Evolutionary conservation across 1,140 invertebrate species (phyloP).

Genomic region (Dreissena rostriformis): DNA sequence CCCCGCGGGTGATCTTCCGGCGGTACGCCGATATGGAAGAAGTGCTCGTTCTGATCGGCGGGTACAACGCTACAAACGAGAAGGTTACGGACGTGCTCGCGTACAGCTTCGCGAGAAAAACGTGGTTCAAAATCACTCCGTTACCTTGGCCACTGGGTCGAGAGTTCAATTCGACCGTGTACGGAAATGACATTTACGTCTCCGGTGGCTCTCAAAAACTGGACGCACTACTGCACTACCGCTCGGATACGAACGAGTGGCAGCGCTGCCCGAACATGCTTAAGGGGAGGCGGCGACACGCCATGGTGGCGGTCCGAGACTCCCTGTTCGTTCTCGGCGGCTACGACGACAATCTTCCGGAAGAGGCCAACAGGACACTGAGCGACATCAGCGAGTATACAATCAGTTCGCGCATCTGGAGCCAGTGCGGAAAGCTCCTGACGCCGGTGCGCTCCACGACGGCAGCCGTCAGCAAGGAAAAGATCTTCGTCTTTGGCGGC

Average conservation of each 20-base stretch:
- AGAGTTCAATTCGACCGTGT: conserved; percentile 69
- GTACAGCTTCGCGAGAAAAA: conserved; percentile 67
- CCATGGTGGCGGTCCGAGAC: conserved; percentile 69
- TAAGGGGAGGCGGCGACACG: conserved; percentile 66
- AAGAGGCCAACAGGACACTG: conserved; percentile 61
- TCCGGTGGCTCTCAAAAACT: conserved; percentile 72
- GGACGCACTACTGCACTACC: conserved; percentile 68
- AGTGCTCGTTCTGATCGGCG: conserved; percentile 69
- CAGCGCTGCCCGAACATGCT: conserved; percentile 62
- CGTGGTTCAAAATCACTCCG: conserved; percentile 69
- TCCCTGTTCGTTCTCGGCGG: conserved; percentile 67
- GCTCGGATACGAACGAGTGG: conserved; percentile 72
- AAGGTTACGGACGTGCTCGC: conserved; percentile 68
- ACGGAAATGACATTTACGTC: conserved; percentile 72
- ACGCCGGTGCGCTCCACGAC: conserved; percentile 67
- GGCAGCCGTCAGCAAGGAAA: conserved; percentile 67
- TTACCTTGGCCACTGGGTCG: conserved; percentile 67
- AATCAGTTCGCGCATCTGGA: conserved; percentile 62
- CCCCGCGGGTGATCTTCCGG: conserved; percentile 67
- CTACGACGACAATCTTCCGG: conserved; percentile 68
- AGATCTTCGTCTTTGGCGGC: conserved; percentile 70
- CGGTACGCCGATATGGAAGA: conserved; percentile 70
- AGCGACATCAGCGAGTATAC: conserved; percentile 63
- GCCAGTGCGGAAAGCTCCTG: conserved; percentile 55
- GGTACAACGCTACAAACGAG: conserved; percentile 65